Base-by-base conservation (phyloP, 2,113 vertebrate species). In the Lota lota region DNA sequence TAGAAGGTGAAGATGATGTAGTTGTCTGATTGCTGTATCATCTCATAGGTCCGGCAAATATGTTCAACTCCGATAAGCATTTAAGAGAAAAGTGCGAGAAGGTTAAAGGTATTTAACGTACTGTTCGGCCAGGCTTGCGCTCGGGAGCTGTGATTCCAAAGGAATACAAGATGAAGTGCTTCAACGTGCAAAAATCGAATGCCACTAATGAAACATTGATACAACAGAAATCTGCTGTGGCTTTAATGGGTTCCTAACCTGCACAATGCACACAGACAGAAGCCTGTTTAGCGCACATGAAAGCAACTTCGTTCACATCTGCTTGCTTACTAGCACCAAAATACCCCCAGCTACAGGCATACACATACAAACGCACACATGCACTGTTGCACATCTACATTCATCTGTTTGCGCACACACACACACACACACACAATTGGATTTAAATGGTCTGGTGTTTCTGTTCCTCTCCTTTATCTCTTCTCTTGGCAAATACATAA, bases 391-490 rank as follows among this genome's bases (percentile, higher is more conserved):
- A 59, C 61, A 51, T 33, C 7, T n/a, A 28, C 72, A 36, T 53
- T 70, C 59, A 54, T 47, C 28, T n/a, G 20, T 24, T 11, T 11
- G 62, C 66, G 18, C 59, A 47, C 67, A 60, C 62, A 69, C 28
- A 51, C 3, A 51, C 21, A 40, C 61, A 69, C 78, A 79, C 75
- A 67, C 71, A 81, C 79, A 77, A 78, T 72, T 78, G 74, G 82
- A 86, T 87, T 83, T 86, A 81, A 69, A 76, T 75, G 67, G 79
- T 74, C 69, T 75, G 67, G 50, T 82, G 64, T 68, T 58, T 68
- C 58, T 61, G 51, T 82, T 64, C 68, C 61, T 68, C 54, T 61
- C 66, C 71, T 82, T 82, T 79, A 79, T 82, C 80, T 79, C 64
- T 14, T 50, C 65, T 68, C 56, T 76, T 83, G 78, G 81, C 80